Conservation (phyloP, 2,797 vertebrate genomes). For the Sarcoramphus papa region DNA sequence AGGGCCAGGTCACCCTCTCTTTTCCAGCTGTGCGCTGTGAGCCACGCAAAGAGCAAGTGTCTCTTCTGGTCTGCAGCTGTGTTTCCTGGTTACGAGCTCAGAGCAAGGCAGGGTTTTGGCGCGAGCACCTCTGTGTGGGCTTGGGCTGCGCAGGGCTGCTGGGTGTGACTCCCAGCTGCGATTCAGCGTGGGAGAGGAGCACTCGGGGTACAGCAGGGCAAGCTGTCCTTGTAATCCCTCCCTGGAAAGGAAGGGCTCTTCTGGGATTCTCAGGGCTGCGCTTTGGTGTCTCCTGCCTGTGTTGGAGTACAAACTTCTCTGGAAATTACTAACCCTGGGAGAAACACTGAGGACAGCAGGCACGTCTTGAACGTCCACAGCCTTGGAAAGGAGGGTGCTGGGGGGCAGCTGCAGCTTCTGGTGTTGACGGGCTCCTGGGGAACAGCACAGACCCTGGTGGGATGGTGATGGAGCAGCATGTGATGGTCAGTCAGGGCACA, state of each 20-base stretch:
- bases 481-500: background rate
- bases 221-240: background rate
- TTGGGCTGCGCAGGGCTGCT: background rate
- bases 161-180: background rate
- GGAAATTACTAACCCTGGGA: background rate
- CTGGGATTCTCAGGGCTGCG: background rate
- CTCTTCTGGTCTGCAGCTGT: background rate
- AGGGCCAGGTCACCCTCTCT: background rate
- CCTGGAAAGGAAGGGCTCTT: background rate
- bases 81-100: background rate
- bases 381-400: background rate
- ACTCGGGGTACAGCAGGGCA: background rate
- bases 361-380: background rate
- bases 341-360: background rate
- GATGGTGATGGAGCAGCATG: background rate
- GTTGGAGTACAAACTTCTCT: background rate
- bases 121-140: rapidly evolving
- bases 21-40: background rate
- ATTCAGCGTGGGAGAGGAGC: background rate
- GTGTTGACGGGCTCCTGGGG: background rate
- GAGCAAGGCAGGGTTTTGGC: background rate
- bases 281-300: background rate
- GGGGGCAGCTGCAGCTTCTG: background rate
- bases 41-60: background rate
- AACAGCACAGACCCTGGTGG: rapidly evolving